Evolutionary conservation across 2,113 vertebrate genomes (phyloP), one percentile per base, ranked within the genome.

Genomic region (Helogale parvula): DNA sequence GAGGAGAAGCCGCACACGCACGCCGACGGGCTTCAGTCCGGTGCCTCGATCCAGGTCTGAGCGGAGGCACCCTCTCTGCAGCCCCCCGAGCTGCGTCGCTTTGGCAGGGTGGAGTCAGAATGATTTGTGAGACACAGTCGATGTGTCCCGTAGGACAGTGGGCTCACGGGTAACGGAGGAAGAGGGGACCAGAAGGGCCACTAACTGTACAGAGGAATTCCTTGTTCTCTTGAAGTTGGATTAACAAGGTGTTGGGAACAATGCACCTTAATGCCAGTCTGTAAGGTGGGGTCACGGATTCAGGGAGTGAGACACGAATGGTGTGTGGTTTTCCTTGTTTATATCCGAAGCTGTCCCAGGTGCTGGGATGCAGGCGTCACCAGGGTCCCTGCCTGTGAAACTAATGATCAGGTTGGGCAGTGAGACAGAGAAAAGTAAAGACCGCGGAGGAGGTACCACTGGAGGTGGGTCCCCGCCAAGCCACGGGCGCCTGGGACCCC

Each of bases 41-140:
- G 98, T 98, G 93, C 93, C 79, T 96, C 98, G 21, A 95, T 99
- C 98, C 99, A 99, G 99, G 99, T 99, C 96, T 98, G 98, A 93
- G 98, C 45, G 45, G 10, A 54, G 47, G 84, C 38, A 5, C 41
- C 41, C 41, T 41, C 41, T 3, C 35, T 31, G 0, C 60, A 33
- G 63, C 35, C 72, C 13, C 45, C 79, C 9, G 3, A 33, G 54
- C 4, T 3, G 52, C n/a, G 21, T 31, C 33, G 21, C 0, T 29
- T 11, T 35, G 29, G 21, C 19, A 16, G 4, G n/a, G 17, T 60
- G 2, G 23, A 21, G 29, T 1, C 2, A 4, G 52, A 13, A 7
- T 11, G 71, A 13, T 19, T 60, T 35, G n/a, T 15, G 52, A 72
- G 35, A 10, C 1, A 31, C 10, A 13, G 3, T 1, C 31, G 1